These are phyloP conservation scores for Hyposoter dolosus DNA, from an alignment of 2,888 invertebrate species.

Conservation along the genomic window DNA sequence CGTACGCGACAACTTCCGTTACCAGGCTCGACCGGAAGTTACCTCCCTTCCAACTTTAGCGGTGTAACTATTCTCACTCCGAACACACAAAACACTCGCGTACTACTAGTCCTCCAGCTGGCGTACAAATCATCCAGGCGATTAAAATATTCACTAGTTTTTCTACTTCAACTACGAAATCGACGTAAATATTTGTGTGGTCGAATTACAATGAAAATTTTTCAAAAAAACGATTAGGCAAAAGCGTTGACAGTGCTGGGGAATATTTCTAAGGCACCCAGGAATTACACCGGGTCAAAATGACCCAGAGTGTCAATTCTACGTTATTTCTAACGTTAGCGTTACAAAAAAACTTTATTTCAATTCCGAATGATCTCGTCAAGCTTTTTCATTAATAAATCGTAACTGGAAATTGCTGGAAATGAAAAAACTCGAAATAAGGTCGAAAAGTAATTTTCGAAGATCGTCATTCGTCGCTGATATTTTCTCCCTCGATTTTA, in stretches of 20 bases:
- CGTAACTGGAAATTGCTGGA: no score
- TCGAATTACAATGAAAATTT: background rate
- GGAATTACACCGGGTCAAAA: no score
- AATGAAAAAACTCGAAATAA: background rate
- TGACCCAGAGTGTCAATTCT: no score
- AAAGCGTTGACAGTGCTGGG: no score
- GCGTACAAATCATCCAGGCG: conserved; percentile 53
- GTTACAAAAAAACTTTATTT: background rate
- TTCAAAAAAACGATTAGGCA: background rate
- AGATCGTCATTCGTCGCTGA: background rate
- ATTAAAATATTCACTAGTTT: conserved; percentile 58
- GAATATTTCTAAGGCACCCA: no score
- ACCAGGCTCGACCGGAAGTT: conserved; percentile 57
- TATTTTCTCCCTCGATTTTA: background rate
- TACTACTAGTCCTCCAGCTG: conserved; percentile 57
- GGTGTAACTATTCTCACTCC: background rate
- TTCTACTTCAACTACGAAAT: background rate
- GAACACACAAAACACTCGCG: conserved; percentile 1
- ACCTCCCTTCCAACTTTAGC: background rate
- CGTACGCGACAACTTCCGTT: conserved; percentile 79
- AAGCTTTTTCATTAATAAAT: no score
- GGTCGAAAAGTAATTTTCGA: background rate
- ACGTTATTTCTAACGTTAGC: background rate
- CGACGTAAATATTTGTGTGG: background rate
- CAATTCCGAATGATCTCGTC: background rate